Evolutionary conservation across 2,113 vertebrate genomes (phyloP), one percentile per base, ranked within the genome.

Genomic region (Urocynchramus pylzowi): DNA sequence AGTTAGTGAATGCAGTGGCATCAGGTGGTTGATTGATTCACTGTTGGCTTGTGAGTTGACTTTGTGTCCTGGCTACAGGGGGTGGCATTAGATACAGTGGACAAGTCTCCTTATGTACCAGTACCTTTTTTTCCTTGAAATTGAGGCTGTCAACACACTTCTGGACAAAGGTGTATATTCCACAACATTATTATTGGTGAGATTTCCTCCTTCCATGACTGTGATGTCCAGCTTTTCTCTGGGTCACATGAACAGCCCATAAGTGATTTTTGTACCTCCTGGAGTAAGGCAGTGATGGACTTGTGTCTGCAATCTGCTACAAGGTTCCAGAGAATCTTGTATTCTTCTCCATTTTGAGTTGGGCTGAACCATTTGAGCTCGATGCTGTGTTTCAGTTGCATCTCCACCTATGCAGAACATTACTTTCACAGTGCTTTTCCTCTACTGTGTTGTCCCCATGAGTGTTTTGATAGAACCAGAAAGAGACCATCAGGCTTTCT

Each of bases 401-500:
- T 74, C 50, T 89, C 68, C 33, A 16, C 23, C 37, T 59, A 23
- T 30, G 26, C 31, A 54, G 30, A 68, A 8, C 63, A 27, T 67
- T 30, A 19, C 23, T 65, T 74, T 39, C 19, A 41, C 13, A 2
- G 13, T 10, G 13, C 30, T 67, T 95, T 42, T 31, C 16, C 17
- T 80, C 24, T 56, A 4, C 27, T 61, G 20, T 33, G 9, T 22
- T 77, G 31, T 49, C 11, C 33, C 44, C 65, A 3, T 76, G 64
- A 69, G 17, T 41, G n/a, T 79, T 73, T 86, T 80, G n/a, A 61
- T n/a, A 84, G 28, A 68, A 45, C 11, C 49, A 65, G 16, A 52
- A 71, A 4, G 23, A 90, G 53, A 13, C 23, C 5, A 4, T 61
- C 0, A 0, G 33, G 14, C 8, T 77, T 89, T 54, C 54, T 31